Percentiles rank a stretch among this genome's conserved stretches.
Evolutionary conservation across 2,113 vertebrate genomes (phyloP).

Genomic region (Plotosus lineatus): DNA sequence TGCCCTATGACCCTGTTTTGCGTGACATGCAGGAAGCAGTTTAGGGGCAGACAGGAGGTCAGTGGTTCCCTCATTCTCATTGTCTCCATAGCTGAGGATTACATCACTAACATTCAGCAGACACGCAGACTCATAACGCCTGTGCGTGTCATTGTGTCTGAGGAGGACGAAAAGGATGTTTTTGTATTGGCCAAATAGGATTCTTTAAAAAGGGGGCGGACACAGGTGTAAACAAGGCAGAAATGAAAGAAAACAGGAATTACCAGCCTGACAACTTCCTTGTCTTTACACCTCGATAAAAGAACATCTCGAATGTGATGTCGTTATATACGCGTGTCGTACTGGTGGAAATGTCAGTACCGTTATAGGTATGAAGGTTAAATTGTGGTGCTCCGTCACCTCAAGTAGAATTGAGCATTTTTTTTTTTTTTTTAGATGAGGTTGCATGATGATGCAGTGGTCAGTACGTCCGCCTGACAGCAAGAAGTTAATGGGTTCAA

Average conservation of each 20-base stretch:
- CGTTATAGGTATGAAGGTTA: background rate
- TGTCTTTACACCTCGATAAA: background rate
- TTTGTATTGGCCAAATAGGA: background rate
- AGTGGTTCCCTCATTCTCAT: conserved; percentile 62
- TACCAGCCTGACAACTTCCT: conserved; percentile 1
- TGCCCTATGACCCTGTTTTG: conserved; percentile 65
- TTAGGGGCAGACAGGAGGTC: conserved; percentile 71
- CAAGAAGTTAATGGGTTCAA: too few species aligned
- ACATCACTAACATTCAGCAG: conserved; percentile 48
- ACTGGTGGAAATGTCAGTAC: background rate
- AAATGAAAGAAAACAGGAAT: conserved; percentile 14
- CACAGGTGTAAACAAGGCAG: background rate
- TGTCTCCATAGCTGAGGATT: conserved; percentile 48
- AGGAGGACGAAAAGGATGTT: conserved; percentile 24
- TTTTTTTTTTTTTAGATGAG: too few species aligned
- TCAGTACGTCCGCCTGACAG: too few species aligned
- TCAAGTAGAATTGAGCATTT: too few species aligned
- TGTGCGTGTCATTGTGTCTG: conserved; percentile 22
- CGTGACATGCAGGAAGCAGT: conserved; percentile 77
- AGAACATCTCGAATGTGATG: background rate
- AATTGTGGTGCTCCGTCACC: too few species aligned
- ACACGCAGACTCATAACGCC: conserved; percentile 5
- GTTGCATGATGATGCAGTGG: too few species aligned
- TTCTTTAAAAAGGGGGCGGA: background rate
- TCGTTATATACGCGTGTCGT: background rate